Base-by-base conservation (phyloP, 2,888 invertebrate genomes). In the Drosophila koepferae region DNA sequence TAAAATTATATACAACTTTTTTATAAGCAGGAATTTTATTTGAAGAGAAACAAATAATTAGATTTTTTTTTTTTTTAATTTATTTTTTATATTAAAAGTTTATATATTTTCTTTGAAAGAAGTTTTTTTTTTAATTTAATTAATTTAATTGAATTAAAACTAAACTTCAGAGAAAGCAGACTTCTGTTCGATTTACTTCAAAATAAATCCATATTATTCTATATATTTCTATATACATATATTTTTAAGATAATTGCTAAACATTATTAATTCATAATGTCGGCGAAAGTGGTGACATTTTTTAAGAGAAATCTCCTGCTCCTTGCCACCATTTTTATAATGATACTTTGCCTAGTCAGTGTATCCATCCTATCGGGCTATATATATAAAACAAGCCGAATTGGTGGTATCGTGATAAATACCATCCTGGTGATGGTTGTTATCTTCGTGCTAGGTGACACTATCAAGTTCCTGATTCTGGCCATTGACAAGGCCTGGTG, bases 361-460 rank as follows among this genome's bases (percentile, higher is more conserved):
- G 18, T 73, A 3, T 31, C 34, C 10, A 0, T 18, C 0, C 68
- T 46, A 3, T 86, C 86, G 7, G 91, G 91, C 34, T 76, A 76
- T 23, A 23, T 36, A 0, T 82, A 88, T 58, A 89, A 88, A 44
- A 0, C 1, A 0, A 66, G 55, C 7, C 91, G 89, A 51, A 66
- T 88, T 10, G 81, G 73, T n/a, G 59, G 74, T 6, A 65, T 90
- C 4, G 0, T 84, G 5, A 20, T 85, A 10, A 66, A 85, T 0
- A 23, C 82, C 2, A 34, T 78, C 1, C 8, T 83, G 0, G 70
- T 80, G 10, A 16, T 72, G 0, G 3, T 83, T 0, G 43, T 77
- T n/a, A 74, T 84, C 16, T 71, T 77, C n/a, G 41, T 90, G 6
- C 2, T 91, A 5, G 48, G 66, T 0, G 90, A 91, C 46, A 63